These are phyloP conservation scores for Sebastes itinus DNA, from an alignment of 2,797 vertebrate genomes.

Conservation along the genomic window DNA sequence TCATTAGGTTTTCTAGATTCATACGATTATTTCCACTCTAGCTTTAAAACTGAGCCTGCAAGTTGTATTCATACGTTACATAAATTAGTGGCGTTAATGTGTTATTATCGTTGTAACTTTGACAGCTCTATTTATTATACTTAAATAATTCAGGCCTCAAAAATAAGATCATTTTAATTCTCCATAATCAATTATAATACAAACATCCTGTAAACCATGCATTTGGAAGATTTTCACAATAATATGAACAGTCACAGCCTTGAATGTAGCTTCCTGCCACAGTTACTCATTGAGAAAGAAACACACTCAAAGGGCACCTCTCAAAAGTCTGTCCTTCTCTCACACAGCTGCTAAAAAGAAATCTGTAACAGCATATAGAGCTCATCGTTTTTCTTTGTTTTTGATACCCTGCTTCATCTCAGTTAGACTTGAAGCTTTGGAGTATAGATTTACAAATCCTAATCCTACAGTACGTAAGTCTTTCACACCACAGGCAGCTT, in stretches of 20 bases:
- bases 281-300: neutral
- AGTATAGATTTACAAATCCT: neutral
- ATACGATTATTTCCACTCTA: too few species aligned
- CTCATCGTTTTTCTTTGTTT: neutral
- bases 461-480: neutral
- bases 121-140: neutral
- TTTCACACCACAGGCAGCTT: neutral
- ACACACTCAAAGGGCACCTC: neutral
- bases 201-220: neutral
- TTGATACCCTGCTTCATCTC: neutral
- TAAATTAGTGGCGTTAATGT: too few species aligned
- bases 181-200: neutral
- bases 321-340: neutral
- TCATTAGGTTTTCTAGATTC: too few species aligned
- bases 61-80: accelerated
- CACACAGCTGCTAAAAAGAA: neutral
- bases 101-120: too few species aligned
- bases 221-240: neutral
- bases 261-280: neutral
- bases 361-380: neutral
- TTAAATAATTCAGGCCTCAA: neutral
- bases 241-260: neutral
- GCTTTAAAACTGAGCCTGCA: too few species aligned
- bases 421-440: neutral
- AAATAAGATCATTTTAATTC: neutral